Conservation (phyloP, 1,140 invertebrate species). For the Tetragonula clypearis region DNA sequence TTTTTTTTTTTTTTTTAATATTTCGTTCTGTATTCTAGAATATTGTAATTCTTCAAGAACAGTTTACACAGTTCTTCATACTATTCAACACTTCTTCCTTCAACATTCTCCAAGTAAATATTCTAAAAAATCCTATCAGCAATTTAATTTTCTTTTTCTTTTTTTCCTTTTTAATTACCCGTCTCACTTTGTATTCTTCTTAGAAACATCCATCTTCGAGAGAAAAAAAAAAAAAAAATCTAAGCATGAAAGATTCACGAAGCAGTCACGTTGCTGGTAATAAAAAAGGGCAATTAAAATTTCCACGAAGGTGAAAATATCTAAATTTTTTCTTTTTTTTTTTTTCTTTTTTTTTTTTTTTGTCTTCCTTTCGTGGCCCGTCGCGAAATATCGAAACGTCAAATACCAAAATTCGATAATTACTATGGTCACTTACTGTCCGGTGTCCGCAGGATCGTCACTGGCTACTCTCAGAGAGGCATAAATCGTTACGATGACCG, state of each 20-base stretch:
- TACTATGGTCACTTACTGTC: conserved; percentile 83
- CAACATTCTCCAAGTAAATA: neutral
- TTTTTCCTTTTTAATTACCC: no score
- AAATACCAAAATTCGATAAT: neutral
- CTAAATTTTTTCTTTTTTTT: no score
- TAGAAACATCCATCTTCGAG: neutral
- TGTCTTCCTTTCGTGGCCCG: no score
- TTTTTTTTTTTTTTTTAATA: neutral
- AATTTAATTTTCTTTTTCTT: neutral
- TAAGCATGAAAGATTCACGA: neutral
- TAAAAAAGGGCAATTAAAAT: neutral
- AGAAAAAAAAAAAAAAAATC: neutral
- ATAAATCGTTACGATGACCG: conserved; percentile 87
- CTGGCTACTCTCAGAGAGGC: conserved; percentile 83
- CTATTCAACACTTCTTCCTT: neutral
- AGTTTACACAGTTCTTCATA: neutral
- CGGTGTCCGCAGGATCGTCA: conserved; percentile 82
- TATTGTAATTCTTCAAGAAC: neutral
- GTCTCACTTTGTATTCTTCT: neutral
- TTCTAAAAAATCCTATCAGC: neutral
- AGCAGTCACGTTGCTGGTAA: neutral
- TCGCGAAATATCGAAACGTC: neutral
- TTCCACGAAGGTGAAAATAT: neutral
- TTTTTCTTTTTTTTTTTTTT: no score
- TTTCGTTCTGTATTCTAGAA: neutral